phyloP scores from a whole-genome alignment of 2,888 invertebrate genomes.

The Zootermopsis nevadensis region DNA sequence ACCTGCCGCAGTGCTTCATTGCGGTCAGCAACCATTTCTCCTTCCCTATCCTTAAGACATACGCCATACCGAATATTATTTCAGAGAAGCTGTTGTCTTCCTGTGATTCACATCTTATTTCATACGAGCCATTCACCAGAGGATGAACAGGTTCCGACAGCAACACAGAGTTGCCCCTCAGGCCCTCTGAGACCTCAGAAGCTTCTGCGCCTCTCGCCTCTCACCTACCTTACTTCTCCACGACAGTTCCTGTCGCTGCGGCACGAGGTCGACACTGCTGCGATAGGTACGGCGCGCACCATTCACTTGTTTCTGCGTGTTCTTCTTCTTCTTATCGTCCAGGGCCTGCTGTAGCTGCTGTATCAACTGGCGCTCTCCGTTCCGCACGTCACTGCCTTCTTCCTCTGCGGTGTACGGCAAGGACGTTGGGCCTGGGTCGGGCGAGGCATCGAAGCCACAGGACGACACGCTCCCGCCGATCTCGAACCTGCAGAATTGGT shows the following conservation, averaged over 20 bases:
- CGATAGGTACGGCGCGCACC: constrained; percentile 36
- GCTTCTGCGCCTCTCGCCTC: no score
- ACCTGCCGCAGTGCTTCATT: no score
- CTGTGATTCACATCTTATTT: no score
- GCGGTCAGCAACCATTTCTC: no score
- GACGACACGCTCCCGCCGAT: constrained; percentile 50
- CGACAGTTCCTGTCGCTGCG: neutral
- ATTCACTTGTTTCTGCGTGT: neutral
- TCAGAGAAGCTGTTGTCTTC: no score
- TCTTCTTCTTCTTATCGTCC: constrained; percentile 29
- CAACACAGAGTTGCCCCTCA: no score
- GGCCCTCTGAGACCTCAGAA: no score
- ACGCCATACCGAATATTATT: no score
- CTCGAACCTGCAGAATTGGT: constrained; percentile 44
- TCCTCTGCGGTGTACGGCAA: constrained; percentile 40
- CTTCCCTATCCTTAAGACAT: no score
- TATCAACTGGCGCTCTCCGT: constrained; percentile 32
- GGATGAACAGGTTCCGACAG: no score
- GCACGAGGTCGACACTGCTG: constrained; percentile 45
- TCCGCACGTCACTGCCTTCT: constrained; percentile 4
- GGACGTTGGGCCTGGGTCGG: constrained; percentile 46
- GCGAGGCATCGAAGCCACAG: neutral
- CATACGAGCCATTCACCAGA: no score
- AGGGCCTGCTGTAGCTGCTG: constrained; percentile 48
- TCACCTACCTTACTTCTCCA: neutral